phyloP scores from a whole-genome alignment of 2,797 vertebrate genomes.

The Sebastes steindachneri region DNA sequence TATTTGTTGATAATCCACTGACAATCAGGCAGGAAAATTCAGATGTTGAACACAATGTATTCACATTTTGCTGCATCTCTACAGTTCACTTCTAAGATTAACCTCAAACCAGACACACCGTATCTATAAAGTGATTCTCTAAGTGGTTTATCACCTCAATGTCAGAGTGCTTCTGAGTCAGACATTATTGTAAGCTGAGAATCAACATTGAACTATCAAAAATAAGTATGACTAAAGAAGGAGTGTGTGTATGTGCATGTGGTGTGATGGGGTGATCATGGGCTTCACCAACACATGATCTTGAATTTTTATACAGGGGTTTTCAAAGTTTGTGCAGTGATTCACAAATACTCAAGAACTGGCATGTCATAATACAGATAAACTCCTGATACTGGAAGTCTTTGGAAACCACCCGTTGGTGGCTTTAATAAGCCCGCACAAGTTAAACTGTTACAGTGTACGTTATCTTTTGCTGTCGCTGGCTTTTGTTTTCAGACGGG shows the following conservation, averaged over 20 bases:
- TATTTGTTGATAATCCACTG: too few species aligned
- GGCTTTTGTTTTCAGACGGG: slow-evolving; percentile 23
- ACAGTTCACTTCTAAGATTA: background rate
- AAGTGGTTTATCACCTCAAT: background rate
- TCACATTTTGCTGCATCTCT: background rate
- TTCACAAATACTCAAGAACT: background rate
- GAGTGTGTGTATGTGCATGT: background rate
- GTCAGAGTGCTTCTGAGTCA: background rate
- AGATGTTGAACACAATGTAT: background rate
- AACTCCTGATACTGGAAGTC: background rate
- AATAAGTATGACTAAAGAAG: background rate
- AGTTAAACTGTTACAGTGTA: background rate
- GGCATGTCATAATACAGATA: background rate
- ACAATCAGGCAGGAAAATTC: background rate
- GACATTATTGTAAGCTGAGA: background rate
- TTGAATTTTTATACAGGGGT: background rate
- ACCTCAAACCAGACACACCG: background rate
- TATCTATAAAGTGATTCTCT: background rate
- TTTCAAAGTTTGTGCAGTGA: background rate
- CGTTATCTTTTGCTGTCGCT: slow-evolving; percentile 2
- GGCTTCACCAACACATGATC: background rate
- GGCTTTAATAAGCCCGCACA: background rate
- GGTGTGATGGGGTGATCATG: background rate
- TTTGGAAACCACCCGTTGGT: background rate
- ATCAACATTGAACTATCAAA: background rate